Percentiles rank a stretch among this genome's conserved stretches.
Conservation (phyloP, 2,797 vertebrate genomes). For the Glyptemys insculpta region DNA sequence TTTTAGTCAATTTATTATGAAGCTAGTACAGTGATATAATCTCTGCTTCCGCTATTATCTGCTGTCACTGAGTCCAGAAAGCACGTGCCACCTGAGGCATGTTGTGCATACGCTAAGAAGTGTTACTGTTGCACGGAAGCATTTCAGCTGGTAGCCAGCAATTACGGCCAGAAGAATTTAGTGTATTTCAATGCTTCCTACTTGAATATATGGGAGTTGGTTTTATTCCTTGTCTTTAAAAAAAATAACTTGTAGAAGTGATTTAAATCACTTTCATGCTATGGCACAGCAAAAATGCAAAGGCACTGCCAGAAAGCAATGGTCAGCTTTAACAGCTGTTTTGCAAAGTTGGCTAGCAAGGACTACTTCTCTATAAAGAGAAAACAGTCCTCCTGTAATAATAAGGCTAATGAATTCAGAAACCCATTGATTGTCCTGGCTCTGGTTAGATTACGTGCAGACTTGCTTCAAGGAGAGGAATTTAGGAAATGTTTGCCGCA, state of each 20-base stretch:
- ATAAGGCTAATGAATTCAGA: slow-evolving; percentile 97
- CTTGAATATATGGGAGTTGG: slow-evolving; percentile 42
- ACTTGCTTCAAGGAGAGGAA: slow-evolving; percentile 94
- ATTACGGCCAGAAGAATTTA: slow-evolving; percentile 37
- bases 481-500: slow-evolving; percentile 86
- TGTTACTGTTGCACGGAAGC: slow-evolving; percentile 49
- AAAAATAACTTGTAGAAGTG: slow-evolving; percentile 27
- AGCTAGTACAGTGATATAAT: slow-evolving; percentile 9
- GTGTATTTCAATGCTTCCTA: slow-evolving; percentile 46
- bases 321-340: slow-evolving; percentile 61
- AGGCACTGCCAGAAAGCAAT: slow-evolving; percentile 53
- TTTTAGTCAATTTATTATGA: slow-evolving; percentile 35
- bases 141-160: slow-evolving; percentile 42
- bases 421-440: slow-evolving; percentile 97
- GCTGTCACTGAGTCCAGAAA: slow-evolving; percentile 35
- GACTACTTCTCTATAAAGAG: slow-evolving; percentile 64
- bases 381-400: slow-evolving; percentile 83
- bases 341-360: slow-evolving; percentile 68
- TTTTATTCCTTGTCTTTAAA: slow-evolving; percentile 58
- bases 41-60: slow-evolving; percentile 28
- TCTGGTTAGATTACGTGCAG: slow-evolving; percentile 96
- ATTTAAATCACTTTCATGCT: slow-evolving; percentile 65
- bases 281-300: slow-evolving; percentile 44
- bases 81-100: neutral
- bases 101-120: neutral